These are phyloP conservation scores for Nomia melanderi DNA, from an alignment of 1,140 invertebrate species.

Conservation along the genomic window DNA sequence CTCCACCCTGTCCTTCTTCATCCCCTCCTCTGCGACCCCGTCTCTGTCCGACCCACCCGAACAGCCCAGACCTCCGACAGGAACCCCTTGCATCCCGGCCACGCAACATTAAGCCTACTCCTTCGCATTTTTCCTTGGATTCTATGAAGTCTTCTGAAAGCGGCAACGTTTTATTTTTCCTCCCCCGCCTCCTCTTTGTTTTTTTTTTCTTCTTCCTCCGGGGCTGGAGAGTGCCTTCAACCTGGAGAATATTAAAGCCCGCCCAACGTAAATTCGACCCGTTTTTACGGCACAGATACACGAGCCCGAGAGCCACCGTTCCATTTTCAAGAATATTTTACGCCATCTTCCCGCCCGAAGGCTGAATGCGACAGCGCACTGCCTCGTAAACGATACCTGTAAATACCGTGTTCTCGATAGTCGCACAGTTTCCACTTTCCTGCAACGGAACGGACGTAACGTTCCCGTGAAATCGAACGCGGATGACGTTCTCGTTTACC, in stretches of 20 bases:
- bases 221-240: neutral
- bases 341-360: neutral
- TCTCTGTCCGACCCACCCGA: conserved; percentile 25
- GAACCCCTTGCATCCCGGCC: conserved; percentile 69
- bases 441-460: no score
- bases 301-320: neutral
- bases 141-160: conserved; percentile 57
- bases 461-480: neutral
- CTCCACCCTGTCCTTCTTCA: conserved; percentile 44
- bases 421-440: neutral
- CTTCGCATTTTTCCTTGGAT: conserved; percentile 69
- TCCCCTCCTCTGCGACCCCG: conserved; percentile 32
- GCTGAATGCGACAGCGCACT: neutral
- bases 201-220: neutral
- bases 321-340: neutral
- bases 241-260: conserved; percentile 19
- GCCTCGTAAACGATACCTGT: no score
- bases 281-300: neutral
- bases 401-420: neutral
- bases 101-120: conserved; percentile 78
- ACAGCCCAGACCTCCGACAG: conserved; percentile 43
- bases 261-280: neutral
- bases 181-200: no score
- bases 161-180: conserved; percentile 47
- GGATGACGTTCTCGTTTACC: neutral